Percentiles rank a stretch among this genome's conserved stretches.
Evolutionary conservation across 2,113 vertebrate genomes (phyloP).

Genomic region (Pseudolaguvia tuberculata): DNA sequence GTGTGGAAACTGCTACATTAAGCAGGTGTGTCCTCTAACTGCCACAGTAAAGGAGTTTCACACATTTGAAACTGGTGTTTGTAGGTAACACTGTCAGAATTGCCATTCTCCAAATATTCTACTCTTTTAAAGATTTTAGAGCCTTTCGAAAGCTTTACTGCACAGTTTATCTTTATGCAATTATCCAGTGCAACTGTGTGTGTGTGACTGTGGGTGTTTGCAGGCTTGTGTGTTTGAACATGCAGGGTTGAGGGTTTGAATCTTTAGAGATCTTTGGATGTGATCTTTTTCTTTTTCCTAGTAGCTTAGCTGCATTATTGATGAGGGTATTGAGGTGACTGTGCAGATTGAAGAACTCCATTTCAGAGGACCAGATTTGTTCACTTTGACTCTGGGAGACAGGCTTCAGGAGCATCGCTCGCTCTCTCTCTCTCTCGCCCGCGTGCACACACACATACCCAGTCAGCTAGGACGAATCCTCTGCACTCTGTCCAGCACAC

Average conservation of each 20-base stretch:
- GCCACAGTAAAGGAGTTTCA: not conserved
- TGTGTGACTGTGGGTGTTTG: too few relatives aligned
- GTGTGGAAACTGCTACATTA: too few relatives aligned
- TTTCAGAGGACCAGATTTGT: conserved; percentile 33
- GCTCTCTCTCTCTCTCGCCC: not conserved
- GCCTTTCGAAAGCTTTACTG: not conserved
- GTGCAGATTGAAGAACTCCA: conserved; percentile 26
- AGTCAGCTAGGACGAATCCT: conserved; percentile 9
- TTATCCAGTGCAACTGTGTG: not conserved
- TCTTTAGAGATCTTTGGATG: not conserved
- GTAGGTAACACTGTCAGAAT: too few relatives aligned
- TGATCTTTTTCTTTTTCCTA: conserved; percentile 7
- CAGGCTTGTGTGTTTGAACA: too few relatives aligned
- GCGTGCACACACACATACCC: not conserved
- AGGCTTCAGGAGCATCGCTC: not conserved
- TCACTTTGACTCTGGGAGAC: conserved; percentile 5
- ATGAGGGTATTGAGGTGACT: conserved; percentile 30
- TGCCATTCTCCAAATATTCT: too few relatives aligned
- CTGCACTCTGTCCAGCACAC: conserved; percentile 12
- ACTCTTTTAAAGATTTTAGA: not conserved
- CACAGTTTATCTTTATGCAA: not conserved
- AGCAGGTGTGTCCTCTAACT: not conserved
- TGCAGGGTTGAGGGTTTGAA: conserved; percentile 11
- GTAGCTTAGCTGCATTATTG: conserved; percentile 36
- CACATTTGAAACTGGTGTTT: too few relatives aligned